Evolutionary conservation across 2,113 vertebrate species (phyloP).

Genomic region (Lepisosteus osseus): DNA sequence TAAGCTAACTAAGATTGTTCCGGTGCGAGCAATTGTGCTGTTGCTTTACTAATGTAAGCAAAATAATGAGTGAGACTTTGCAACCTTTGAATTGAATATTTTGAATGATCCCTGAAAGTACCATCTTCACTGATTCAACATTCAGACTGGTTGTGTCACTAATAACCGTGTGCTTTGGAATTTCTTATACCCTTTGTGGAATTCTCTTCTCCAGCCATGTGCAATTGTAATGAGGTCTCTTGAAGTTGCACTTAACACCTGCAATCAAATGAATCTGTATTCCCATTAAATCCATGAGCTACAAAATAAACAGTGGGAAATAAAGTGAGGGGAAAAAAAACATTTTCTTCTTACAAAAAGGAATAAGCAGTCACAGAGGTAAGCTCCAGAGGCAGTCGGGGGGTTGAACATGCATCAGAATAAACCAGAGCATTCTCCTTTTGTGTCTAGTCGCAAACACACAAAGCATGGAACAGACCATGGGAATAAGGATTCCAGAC

Average conservation of each 20-base stretch:
- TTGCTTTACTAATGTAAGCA: too few relatives aligned
- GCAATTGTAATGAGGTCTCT: neutral
- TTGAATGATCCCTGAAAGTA: neutral
- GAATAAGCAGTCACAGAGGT: too few relatives aligned
- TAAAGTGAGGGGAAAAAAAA: too few relatives aligned
- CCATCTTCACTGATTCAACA: neutral
- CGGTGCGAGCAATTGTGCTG: too few relatives aligned
- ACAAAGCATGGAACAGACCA: neutral
- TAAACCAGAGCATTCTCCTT: neutral
- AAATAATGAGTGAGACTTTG: too few relatives aligned
- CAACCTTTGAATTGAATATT: too few relatives aligned
- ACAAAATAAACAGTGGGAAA: neutral
- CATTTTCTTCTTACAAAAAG: too few relatives aligned
- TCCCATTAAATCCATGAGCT: neutral
- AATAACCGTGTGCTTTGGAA: constrained; percentile 5
- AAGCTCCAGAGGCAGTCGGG: neutral
- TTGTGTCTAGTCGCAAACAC: neutral
- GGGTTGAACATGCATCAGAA: constrained; percentile 4
- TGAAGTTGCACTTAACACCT: neutral
- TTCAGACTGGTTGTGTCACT: neutral
- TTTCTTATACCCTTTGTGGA: constrained; percentile 18
- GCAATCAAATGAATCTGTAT: neutral
- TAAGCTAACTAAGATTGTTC: too few relatives aligned
- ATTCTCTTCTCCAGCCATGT: neutral
- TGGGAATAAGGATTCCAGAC: neutral